Conservation (phyloP, 2,113 vertebrate genomes). For the Opisthocomus hoazin region DNA sequence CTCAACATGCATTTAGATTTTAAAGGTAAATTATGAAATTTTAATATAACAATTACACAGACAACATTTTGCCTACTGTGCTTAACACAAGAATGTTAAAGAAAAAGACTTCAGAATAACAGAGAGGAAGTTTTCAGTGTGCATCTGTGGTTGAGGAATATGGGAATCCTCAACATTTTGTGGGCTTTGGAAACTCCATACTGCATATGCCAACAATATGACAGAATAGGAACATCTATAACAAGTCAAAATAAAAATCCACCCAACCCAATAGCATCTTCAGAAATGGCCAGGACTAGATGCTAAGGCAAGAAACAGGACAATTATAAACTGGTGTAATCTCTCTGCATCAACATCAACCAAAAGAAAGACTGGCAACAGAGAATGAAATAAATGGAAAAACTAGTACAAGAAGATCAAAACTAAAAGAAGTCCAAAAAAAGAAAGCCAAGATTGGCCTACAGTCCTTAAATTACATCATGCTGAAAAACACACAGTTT, state of each 20-base stretch:
- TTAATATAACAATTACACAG: not conserved
- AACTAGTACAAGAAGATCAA: not conserved
- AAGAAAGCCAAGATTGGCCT: not conserved
- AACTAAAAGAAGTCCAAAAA: not conserved
- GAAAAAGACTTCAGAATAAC: not conserved
- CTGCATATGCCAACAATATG: not conserved
- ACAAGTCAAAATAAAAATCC: not conserved
- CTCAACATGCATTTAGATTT: not conserved
- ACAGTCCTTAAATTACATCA: not conserved
- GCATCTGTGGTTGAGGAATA: not conserved
- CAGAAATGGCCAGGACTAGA: not conserved
- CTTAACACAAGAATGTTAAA: not conserved
- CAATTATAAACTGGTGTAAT: not conserved
- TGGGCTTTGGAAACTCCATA: not conserved
- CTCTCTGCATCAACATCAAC: not conserved
- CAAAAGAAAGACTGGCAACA: not conserved
- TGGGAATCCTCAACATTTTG: not conserved
- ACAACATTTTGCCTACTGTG: not conserved
- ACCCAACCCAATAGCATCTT: not conserved
- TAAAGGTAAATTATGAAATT: not conserved
- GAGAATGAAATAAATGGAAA: not conserved
- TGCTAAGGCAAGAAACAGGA: not conserved
- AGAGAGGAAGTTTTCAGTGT: not conserved
- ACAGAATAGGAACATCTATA: not conserved
- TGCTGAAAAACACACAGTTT: not conserved